phyloP scores from a whole-genome alignment of 2,113 vertebrate species.

The Eublepharis macularius region DNA sequence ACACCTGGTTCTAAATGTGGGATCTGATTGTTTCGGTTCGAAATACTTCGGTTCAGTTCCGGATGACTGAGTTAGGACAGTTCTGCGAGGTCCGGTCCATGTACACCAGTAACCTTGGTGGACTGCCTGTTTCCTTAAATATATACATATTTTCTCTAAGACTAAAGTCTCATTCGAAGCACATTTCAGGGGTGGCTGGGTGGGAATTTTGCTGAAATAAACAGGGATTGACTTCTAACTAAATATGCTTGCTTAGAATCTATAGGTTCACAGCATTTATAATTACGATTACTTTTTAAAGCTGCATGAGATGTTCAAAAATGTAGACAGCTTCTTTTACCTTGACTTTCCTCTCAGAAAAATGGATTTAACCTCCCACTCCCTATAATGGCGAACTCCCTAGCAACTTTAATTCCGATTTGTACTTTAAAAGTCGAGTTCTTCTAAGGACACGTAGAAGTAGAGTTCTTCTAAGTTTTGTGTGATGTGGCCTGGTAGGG shows the following conservation, averaged over 20 bases:
- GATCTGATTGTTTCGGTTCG: not conserved
- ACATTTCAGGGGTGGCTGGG: not conserved
- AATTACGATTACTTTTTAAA: not conserved
- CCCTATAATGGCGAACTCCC: not conserved
- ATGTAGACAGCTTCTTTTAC: too few relatives aligned
- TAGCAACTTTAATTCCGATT: not conserved
- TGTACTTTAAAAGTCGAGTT: not conserved
- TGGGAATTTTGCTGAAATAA: not conserved
- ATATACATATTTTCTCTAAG: not conserved
- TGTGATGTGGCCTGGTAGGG: conserved; percentile 12
- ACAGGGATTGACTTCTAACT: not conserved
- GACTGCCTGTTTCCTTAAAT: not conserved
- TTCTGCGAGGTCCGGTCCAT: too few relatives aligned
- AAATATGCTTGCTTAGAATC: not conserved
- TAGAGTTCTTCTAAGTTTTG: not conserved
- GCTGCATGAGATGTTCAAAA: not conserved
- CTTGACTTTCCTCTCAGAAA: too few relatives aligned
- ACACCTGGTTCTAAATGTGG: not conserved
- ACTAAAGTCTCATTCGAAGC: not conserved
- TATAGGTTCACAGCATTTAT: not conserved
- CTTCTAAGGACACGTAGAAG: too few relatives aligned
- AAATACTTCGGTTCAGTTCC: not conserved
- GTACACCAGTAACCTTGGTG: not conserved
- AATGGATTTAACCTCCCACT: too few relatives aligned
- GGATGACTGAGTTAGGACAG: too few relatives aligned